Percentiles rank a stretch among this genome's conserved stretches.
These are phyloP conservation scores for Drosophila fuyamai DNA, from an alignment of 1,140 invertebrate genomes.

Conservation along the genomic window DNA sequence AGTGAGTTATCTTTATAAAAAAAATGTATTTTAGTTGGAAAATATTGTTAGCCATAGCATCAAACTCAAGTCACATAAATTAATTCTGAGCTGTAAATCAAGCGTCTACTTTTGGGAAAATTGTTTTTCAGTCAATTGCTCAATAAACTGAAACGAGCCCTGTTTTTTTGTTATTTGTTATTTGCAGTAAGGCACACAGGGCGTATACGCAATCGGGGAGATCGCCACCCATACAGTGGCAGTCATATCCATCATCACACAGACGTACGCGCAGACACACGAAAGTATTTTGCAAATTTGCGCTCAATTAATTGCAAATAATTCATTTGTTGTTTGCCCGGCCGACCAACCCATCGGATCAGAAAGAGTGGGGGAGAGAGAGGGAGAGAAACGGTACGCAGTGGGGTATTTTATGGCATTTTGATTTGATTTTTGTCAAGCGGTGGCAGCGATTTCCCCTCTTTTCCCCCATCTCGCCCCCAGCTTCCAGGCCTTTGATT, in stretches of 20 bases:
- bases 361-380: slow-evolving; percentile 6
- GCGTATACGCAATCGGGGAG: slow-evolving; percentile 58
- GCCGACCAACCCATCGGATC: neutral
- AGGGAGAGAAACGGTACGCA: neutral
- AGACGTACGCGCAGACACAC: slow-evolving; percentile 14
- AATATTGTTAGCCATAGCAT: neutral
- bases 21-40: too few species aligned
- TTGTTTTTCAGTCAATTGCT: slow-evolving; percentile 53
- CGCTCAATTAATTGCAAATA: slow-evolving; percentile 84
- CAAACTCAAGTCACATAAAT: neutral
- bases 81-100: slow-evolving; percentile 16
- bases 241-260: slow-evolving; percentile 70
- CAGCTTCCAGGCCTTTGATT: slow-evolving; percentile 67
- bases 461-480: slow-evolving; percentile 15
- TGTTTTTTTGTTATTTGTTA: slow-evolving; percentile 4
- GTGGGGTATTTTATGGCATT: slow-evolving; percentile 81
- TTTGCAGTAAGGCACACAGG: slow-evolving; percentile 2
- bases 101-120: neutral
- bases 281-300: slow-evolving; percentile 83
- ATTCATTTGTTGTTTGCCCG: slow-evolving; percentile 76
- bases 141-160: slow-evolving; percentile 17
- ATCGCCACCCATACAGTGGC: slow-evolving; percentile 22
- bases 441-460: slow-evolving; percentile 24
- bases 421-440: slow-evolving; percentile 82
- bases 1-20: too few species aligned